Base-by-base conservation (phyloP, 1,140 invertebrate genomes). In the Sweltsa coloradensis region DNA sequence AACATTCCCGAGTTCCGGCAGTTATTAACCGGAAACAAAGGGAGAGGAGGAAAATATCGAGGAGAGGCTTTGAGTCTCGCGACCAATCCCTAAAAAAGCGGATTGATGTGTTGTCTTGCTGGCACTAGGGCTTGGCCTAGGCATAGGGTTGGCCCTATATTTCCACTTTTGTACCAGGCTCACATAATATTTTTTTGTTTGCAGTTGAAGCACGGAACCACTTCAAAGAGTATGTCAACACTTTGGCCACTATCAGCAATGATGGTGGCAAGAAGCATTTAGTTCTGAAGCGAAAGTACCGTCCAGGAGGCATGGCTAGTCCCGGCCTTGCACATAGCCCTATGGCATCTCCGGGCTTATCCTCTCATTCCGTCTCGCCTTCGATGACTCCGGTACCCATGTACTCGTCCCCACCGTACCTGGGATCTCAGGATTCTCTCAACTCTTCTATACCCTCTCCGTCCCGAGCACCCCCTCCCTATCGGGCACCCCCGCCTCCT, bases 211-310 rank as follows among this genome's bases (percentile, higher is more conserved):
- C 88, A 1, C 72, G 88, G 54, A 79, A 78, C 53, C 77, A 81
- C 53, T 95, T 95, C 61, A 93, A 93, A 69, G 83, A 89, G 49
- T 89, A 85, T 66, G 87, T 96, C 3, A 95, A 94, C 61, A 76
- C 76, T 26, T 66, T 96, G 50, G 87, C 90, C 3, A 82, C 79
- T 5, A 89, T 94, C 39, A 88, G 67, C 46, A 61, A 70, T 36
- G 69, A 70, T 54, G 65, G 69, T 65, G 83, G 83, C 48, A 84
- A 88, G 58, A 92, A 91, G 62, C 87, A 79, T 66, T 64, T 93
- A 34, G 79, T 88, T 34, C 65, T 93, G 6, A 86, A 87, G 62
- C 81, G 79, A 59, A 85, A 81, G 59, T 89, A 79, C 54, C 62
- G 72, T 55, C 58, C 60, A 60, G 68, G 56, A 58, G 67, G 52